These are phyloP conservation scores for Eublepharis macularius DNA, from an alignment of 2,113 vertebrate species.

Conservation along the genomic window DNA sequence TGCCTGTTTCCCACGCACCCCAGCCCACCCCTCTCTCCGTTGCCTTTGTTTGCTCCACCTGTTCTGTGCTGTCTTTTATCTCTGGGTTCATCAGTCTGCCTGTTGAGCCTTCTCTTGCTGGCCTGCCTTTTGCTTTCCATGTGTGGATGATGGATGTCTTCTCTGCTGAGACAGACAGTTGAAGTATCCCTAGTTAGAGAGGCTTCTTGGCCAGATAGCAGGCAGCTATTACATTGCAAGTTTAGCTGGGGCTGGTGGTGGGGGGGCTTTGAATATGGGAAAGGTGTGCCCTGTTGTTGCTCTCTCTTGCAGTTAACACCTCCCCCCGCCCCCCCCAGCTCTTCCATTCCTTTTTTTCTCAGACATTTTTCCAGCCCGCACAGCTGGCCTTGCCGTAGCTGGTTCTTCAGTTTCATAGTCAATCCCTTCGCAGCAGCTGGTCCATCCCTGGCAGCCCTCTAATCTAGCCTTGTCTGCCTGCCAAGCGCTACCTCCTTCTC, in stretches of 20 bases:
- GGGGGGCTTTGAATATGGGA: not conserved
- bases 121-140: not conserved
- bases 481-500: not conserved
- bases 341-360: not conserved
- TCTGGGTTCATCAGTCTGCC: not conserved
- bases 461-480: not conserved
- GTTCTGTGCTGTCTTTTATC: not conserved
- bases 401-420: not conserved
- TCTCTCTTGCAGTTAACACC: rapidly evolving
- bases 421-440: not conserved
- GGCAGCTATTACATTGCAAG: not conserved
- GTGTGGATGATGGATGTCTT: not conserved
- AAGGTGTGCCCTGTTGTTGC: rapidly evolving
- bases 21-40: not conserved
- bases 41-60: not conserved
- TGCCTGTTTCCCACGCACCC: not conserved
- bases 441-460: not conserved
- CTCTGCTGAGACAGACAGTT: rapidly evolving
- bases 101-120: not conserved
- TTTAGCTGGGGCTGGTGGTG: not conserved
- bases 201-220: not conserved
- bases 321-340: not conserved
- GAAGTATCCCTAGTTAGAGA: too few species aligned
- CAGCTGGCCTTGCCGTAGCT: not conserved
- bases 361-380: rapidly evolving